Evolutionary conservation across 2,113 vertebrate species (phyloP).

Genomic region (Peromyscus polionotus): DNA sequence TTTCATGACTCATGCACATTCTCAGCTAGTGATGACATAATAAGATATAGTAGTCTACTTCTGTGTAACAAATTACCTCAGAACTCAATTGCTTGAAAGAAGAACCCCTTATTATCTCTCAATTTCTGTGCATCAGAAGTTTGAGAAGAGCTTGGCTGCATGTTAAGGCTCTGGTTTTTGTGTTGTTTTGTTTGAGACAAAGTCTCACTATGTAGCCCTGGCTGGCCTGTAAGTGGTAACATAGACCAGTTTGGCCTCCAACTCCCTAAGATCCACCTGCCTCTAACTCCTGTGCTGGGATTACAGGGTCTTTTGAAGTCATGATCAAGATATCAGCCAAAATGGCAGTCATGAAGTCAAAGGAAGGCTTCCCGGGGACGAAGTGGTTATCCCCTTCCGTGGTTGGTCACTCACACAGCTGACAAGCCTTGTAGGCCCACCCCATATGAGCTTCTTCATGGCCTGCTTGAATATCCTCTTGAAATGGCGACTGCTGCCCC

Average conservation of each 20-base stretch:
- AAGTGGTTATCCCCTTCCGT: background rate
- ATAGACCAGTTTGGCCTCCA: background rate
- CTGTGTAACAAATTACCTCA: background rate
- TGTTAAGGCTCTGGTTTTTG: background rate
- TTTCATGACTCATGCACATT: slow-evolving; percentile 14
- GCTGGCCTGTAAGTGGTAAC: background rate
- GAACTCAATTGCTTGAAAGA: background rate
- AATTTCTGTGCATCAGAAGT: slow-evolving; percentile 17
- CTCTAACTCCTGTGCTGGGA: background rate
- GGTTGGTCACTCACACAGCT: background rate
- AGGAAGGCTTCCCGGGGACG: background rate
- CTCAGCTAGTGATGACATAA: background rate
- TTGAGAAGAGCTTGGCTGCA: background rate
- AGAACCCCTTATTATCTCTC: background rate
- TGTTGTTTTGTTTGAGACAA: background rate
- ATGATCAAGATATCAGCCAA: background rate
- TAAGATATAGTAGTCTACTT: background rate
- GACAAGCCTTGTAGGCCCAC: background rate
- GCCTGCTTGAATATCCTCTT: background rate
- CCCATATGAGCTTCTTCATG: background rate
- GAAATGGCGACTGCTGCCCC: background rate
- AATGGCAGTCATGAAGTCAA: background rate
- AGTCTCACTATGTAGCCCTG: background rate
- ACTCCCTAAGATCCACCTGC: background rate
- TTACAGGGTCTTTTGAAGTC: background rate